These are phyloP conservation scores for Achroia grisella DNA, from an alignment of 1,140 invertebrate species.

Conservation along the genomic window DNA sequence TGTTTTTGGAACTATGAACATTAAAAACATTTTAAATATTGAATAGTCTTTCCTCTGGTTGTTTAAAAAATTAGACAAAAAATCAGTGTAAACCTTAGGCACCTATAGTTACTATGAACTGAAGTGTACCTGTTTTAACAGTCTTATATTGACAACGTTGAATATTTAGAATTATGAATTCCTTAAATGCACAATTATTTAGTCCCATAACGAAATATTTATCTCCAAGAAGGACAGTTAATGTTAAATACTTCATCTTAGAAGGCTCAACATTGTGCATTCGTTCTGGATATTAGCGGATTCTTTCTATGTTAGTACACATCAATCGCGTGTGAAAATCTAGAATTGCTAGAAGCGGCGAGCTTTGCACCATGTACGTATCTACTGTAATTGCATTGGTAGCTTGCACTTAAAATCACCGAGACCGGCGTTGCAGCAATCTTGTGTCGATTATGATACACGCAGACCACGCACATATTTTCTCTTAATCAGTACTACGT, in stretches of 20 bases:
- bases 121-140: too few species aligned
- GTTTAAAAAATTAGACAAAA: too few species aligned
- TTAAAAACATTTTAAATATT: neutral
- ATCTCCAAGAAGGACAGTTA: too few species aligned
- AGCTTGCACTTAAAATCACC: conserved; percentile 39
- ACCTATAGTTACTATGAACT: too few species aligned
- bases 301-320: conserved; percentile 15
- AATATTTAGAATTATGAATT: too few species aligned
- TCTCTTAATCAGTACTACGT: conserved; percentile 25
- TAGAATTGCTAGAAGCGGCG: conserved; percentile 38
- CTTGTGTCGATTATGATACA: conserved; percentile 52
- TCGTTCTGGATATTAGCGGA: conserved; percentile 22
- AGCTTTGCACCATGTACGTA: conserved; percentile 23
- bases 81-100: too few species aligned
- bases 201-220: too few species aligned
- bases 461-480: conserved; percentile 16
- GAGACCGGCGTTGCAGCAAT: conserved; percentile 34
- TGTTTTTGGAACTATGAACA: too few species aligned
- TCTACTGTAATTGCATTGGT: conserved; percentile 48
- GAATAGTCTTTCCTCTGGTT: too few species aligned
- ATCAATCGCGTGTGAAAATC: conserved; percentile 59
- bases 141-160: too few species aligned
- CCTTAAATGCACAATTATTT: too few species aligned
- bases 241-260: too few species aligned
- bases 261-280: conserved; percentile 12